A percentile compares a stretch with the other conserved stretches of the same genome.
phyloP scores from a whole-genome alignment of 2,113 vertebrate genomes.

The Etia nguti region DNA sequence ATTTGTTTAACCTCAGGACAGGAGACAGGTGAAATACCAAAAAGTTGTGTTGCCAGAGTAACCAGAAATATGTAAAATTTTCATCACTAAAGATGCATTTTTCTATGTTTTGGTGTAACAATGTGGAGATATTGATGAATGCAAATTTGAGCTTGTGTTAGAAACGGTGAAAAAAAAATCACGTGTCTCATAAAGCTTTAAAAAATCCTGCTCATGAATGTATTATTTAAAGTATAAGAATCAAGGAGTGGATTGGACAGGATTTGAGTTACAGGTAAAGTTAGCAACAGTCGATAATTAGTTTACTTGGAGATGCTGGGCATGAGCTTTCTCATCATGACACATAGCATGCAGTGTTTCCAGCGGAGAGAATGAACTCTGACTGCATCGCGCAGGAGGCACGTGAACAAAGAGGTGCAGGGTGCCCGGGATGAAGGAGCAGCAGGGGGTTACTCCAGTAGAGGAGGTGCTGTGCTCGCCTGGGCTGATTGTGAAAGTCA shows the following conservation, averaged over 20 bases:
- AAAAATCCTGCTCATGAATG: neutral
- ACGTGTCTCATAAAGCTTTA: neutral
- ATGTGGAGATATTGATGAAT: neutral
- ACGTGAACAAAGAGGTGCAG: neutral
- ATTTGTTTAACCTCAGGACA: conserved; percentile 58
- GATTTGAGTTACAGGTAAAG: neutral
- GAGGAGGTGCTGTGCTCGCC: neutral
- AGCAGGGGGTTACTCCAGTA: neutral
- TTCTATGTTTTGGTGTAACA: neutral
- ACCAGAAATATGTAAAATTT: neutral
- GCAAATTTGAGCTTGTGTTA: neutral
- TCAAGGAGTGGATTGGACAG: neutral
- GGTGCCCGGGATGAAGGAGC: neutral
- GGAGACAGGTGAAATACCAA: conserved; percentile 26
- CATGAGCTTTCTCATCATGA: conserved; percentile 6
- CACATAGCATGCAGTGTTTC: neutral
- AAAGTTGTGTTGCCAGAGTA: conserved; percentile 2
- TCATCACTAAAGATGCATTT: neutral
- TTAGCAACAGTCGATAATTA: neutral
- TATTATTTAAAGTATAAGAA: neutral
- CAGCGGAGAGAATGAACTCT: neutral
- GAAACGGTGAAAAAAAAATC: neutral
- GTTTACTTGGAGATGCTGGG: neutral
- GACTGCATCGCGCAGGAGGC: neutral
- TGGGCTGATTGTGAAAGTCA: neutral